phyloP scores from a whole-genome alignment of 2,113 vertebrate genomes.

The Osmerus eperlanus region DNA sequence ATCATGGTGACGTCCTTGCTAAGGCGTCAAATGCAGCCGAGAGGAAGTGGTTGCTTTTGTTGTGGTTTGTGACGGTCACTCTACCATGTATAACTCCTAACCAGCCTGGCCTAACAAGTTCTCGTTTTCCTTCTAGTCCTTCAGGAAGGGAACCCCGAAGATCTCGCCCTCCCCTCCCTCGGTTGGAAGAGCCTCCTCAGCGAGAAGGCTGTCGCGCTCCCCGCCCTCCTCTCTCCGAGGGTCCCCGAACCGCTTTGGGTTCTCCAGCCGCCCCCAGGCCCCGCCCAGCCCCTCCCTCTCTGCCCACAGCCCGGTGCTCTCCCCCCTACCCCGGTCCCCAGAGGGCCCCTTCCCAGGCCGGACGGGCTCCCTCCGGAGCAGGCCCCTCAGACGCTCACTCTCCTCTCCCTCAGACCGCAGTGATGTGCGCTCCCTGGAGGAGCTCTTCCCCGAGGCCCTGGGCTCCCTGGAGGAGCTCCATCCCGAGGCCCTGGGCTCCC shows the following conservation, averaged over 20 bases:
- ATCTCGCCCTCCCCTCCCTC: conserved; percentile 10
- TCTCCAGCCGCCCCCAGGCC: conserved; percentile 28
- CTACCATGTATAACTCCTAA: background rate
- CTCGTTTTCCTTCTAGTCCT: conserved; percentile 33
- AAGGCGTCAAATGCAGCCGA: no score
- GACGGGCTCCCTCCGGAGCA: conserved; percentile 8
- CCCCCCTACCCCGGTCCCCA: background rate
- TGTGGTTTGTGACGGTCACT: background rate
- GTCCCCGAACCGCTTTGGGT: conserved; percentile 36
- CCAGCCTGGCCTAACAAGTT: background rate
- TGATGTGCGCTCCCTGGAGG: conserved; percentile 70
- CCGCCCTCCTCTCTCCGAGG: conserved; percentile 8
- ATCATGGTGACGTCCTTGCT: no score
- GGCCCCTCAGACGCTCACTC: conserved; percentile 24
- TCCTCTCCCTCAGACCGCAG: conserved; percentile 44
- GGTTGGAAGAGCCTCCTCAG: background rate
- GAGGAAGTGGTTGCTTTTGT: background rate
- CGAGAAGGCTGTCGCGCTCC: background rate
- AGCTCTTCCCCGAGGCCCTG: conserved; percentile 60
- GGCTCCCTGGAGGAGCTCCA: conserved; percentile 1
- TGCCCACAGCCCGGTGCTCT: background rate
- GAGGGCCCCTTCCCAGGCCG: background rate
- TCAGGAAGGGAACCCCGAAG: conserved; percentile 27
- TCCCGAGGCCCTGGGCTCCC: conserved; percentile 27
- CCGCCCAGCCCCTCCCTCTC: conserved; percentile 37